A percentile compares a stretch with the other conserved stretches of the same genome.
phyloP scores from a whole-genome alignment of 2,888 invertebrate genomes.

The Chrysolina haemoptera region DNA sequence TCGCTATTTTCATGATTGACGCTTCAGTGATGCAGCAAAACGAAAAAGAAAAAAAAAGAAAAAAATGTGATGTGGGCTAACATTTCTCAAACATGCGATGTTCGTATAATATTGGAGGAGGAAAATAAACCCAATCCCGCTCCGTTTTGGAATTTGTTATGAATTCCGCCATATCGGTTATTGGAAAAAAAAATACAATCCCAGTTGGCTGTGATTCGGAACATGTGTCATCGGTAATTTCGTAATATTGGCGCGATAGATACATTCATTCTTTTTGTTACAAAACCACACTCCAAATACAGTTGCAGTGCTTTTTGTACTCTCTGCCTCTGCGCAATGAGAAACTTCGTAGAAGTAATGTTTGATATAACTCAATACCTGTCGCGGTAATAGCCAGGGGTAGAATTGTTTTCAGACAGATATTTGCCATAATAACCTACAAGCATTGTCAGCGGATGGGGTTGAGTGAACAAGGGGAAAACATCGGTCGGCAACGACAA shows the following conservation, averaged over 20 bases:
- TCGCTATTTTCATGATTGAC: slow-evolving; percentile 17
- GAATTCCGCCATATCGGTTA: not conserved
- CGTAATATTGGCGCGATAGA: not conserved
- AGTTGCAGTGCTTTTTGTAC: too few species aligned
- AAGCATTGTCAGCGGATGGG: too few species aligned
- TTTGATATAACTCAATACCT: too few species aligned
- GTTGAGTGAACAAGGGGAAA: too few species aligned
- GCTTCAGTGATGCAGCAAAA: slow-evolving; percentile 5
- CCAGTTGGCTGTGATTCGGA: not conserved
- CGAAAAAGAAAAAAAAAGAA: too few species aligned
- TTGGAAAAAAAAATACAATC: not conserved
- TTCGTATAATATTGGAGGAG: not conserved
- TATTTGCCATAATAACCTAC: too few species aligned
- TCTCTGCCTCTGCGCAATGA: too few species aligned
- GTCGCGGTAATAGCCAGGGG: too few species aligned
- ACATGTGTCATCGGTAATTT: not conserved
- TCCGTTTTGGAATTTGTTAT: not conserved
- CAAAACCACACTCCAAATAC: too few species aligned
- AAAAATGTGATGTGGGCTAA: not conserved
- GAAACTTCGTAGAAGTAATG: too few species aligned
- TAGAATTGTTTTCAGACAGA: too few species aligned
- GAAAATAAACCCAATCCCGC: not conserved
- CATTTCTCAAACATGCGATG: slow-evolving; percentile 9
- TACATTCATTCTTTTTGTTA: not conserved
- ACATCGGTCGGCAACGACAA: too few species aligned